Evolutionary conservation across 2,113 vertebrate genomes (phyloP).

Genomic region (Poecilia latipinna): DNA sequence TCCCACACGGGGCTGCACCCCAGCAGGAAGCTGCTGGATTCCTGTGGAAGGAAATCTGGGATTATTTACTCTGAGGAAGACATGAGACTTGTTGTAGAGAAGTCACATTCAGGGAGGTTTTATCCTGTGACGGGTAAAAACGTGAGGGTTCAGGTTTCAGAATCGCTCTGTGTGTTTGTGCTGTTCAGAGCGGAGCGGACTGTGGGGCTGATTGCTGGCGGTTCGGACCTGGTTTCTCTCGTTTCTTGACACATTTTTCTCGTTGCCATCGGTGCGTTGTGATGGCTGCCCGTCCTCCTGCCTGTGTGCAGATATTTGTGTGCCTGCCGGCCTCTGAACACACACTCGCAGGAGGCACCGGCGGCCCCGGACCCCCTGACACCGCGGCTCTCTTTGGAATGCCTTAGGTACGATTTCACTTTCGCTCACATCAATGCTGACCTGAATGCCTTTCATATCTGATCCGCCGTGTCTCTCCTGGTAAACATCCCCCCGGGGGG

Average conservation of each 20-base stretch:
- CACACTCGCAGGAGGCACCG: constrained; percentile 85
- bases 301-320: constrained; percentile 76
- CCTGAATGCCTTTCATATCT: constrained; percentile 99
- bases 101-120: background rate
- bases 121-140: background rate
- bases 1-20: constrained; percentile 94
- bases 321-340: constrained; percentile 87
- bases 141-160: too few relatives aligned
- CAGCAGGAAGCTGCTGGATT: constrained; percentile 33
- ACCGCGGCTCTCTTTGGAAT: constrained; percentile 96
- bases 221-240: constrained; percentile 36
- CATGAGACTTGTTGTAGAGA: background rate
- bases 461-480: constrained; percentile 99
- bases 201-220: background rate
- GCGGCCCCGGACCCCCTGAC: constrained; percentile 93
- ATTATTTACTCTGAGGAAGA: constrained; percentile 69
- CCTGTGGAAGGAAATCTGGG: constrained; percentile 32
- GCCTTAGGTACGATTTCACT: constrained; percentile 99
- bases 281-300: constrained; percentile 45
- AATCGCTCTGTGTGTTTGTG: background rate
- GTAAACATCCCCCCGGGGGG: constrained; percentile 99
- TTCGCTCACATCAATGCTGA: constrained; percentile 99
- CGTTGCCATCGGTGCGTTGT: constrained; percentile 47
- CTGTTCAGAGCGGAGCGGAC: background rate
- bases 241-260: constrained; percentile 54